Evolutionary conservation across 2,888 invertebrate genomes (phyloP), one percentile per base, ranked within the genome.

Genomic region (Encarsia formosa): DNA sequence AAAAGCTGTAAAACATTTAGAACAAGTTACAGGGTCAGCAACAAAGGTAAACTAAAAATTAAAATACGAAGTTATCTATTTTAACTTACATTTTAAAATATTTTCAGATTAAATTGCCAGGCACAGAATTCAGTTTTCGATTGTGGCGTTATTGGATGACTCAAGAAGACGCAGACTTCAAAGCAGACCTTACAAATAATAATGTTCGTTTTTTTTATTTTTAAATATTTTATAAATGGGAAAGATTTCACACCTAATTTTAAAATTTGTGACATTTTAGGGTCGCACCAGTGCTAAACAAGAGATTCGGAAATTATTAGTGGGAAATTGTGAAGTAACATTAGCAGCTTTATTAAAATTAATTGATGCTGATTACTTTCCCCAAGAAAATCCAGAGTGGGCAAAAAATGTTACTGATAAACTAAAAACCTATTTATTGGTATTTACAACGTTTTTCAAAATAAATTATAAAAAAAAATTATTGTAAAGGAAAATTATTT

Each of bases 131-230:
- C 63, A 81, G 83, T 65, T 81, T 76, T 54, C 78, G 79, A 56
- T 71, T 90, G 61, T 91, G 90, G 89, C 78, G 84, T 22, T 84
- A 86, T 70, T 84, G 84, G 81, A 86, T 91, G 85, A 78, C 80
- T 1, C 78, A 81, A 62, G 91, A 91, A 71, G 74, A 76, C 0
- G 76, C 80, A 3, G 77, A 81, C 66, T 89, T 89, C 67, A 79
- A 80, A 29, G 64, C 66, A 0, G 75, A 85, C 52, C 76, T 91
- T 42, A 83, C 83, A 16, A 83, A 89, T 70, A 80, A 84, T 57
- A 73, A 76, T 34, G 80, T 76, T 59, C n/a, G n/a, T 52, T 52
- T 18, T 6, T 26, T 32, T n/a, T 8, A 31, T 16, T 35, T 16
- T 22, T 22, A 22, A 16, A 39, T 22, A 34, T 15, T n/a, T n/a